These are phyloP conservation scores for Erannis defoliaria DNA, from an alignment of 2,888 invertebrate genomes.

Conservation along the genomic window DNA sequence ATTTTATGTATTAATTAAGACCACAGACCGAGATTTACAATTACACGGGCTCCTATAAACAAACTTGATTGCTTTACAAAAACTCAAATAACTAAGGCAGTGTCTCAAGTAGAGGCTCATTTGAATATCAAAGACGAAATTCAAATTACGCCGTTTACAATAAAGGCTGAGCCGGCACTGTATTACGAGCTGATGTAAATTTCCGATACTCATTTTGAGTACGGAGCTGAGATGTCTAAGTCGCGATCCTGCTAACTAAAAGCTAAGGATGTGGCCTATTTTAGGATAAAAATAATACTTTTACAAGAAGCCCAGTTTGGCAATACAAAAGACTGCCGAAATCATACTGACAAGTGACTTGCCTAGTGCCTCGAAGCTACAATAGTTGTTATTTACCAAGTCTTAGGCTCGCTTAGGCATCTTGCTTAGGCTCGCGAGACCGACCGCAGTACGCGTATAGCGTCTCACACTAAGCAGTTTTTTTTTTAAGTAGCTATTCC, in stretches of 20 bases:
- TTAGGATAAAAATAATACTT: not conserved
- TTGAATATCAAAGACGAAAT: conserved; percentile 87
- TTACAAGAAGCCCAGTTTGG: not conserved
- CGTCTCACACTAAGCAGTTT: too few relatives aligned
- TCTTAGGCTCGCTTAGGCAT: too few relatives aligned
- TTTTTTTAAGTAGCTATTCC: too few relatives aligned
- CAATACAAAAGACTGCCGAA: too few relatives aligned
- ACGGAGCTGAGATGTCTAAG: conserved; percentile 80
- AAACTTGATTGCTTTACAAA: conserved; percentile 87
- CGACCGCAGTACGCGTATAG: too few relatives aligned
- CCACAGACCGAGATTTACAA: conserved; percentile 84
- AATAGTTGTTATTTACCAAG: too few relatives aligned
- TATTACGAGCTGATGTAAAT: conserved; percentile 86
- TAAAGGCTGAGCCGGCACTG: conserved; percentile 82
- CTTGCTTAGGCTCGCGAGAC: too few relatives aligned
- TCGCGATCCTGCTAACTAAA: conserved; percentile 65
- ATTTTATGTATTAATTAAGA: conserved; percentile 83
- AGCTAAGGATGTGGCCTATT: not conserved
- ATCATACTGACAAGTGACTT: too few relatives aligned
- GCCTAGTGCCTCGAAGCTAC: too few relatives aligned
- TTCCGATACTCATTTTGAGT: conserved; percentile 85
- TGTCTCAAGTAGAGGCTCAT: conserved; percentile 86
- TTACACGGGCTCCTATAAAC: conserved; percentile 83
- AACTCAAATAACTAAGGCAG: conserved; percentile 86
- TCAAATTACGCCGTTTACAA: conserved; percentile 86